Evolutionary conservation across 2,888 invertebrate species (phyloP).

Genomic region (Hetaerina titia): DNA sequence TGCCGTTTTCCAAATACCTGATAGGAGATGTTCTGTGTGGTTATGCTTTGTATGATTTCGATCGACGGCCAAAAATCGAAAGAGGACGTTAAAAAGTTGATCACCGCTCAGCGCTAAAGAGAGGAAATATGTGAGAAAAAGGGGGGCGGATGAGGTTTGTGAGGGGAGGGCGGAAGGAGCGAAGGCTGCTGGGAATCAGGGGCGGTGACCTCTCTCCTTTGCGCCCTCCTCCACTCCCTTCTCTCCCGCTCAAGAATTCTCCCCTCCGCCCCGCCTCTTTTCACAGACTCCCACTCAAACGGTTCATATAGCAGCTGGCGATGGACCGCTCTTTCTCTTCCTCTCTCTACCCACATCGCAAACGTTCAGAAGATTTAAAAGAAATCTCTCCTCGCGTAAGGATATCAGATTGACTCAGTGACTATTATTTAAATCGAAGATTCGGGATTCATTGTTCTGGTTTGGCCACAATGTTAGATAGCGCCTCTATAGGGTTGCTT

Average conservation of each 20-base stretch:
- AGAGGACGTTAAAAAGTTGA: background rate
- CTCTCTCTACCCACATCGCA: too few species aligned
- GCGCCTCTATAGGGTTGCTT: background rate
- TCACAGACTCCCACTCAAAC: background rate
- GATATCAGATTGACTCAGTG: background rate
- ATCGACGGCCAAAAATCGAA: background rate
- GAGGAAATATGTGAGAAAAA: background rate
- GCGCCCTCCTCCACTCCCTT: background rate
- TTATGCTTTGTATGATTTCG: background rate
- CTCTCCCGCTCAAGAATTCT: background rate
- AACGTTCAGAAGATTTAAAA: too few species aligned
- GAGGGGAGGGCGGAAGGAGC: background rate
- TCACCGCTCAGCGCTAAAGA: background rate
- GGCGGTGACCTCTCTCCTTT: conserved; percentile 42
- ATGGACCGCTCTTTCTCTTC: background rate
- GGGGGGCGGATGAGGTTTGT: background rate
- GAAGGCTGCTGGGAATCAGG: conserved; percentile 20
- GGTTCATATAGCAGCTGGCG: background rate
- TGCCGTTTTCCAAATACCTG: too few species aligned
- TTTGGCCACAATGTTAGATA: background rate
- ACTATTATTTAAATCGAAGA: background rate
- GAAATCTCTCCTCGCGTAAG: background rate
- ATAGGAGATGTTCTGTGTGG: background rate
- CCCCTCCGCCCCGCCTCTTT: background rate
- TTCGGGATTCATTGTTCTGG: background rate